Conservation (phyloP, 2,113 vertebrate species). For the Austrofundulus limnaeus region DNA sequence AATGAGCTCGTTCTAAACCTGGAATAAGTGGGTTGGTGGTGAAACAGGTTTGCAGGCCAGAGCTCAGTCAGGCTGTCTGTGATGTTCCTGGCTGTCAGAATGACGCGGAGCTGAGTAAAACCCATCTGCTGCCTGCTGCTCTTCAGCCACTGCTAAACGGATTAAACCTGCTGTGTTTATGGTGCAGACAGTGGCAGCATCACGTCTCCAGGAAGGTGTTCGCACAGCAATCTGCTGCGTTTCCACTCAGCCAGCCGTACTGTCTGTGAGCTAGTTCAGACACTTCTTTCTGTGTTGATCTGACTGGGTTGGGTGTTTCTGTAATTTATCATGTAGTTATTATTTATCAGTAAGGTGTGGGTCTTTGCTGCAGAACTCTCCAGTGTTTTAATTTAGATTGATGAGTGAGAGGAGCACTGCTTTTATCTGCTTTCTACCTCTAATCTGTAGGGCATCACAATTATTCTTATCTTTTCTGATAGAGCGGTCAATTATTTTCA, state of each 20-base stretch:
- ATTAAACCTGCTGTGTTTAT: conserved; percentile 48
- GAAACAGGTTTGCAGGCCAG: conserved; percentile 58
- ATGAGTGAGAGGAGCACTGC: no score
- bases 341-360: no score
- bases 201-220: conserved; percentile 17
- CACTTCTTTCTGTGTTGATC: not conserved
- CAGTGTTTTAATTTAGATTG: no score
- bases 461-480: no score
- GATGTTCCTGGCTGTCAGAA: conserved; percentile 27
- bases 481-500: no score
- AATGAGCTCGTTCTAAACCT: not conserved
- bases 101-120: conserved; percentile 57
- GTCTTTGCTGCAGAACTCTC: no score
- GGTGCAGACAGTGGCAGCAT: conserved; percentile 1
- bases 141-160: conserved; percentile 56
- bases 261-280: conserved; percentile 9
- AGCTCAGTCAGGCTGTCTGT: conserved; percentile 49
- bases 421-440: no score
- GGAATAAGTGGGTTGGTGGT: conserved; percentile 20
- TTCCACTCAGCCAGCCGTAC: conserved; percentile 51
- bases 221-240: conserved; percentile 29
- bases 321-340: no score
- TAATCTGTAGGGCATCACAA: no score
- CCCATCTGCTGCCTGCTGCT: conserved; percentile 60
- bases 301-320: no score